These are phyloP conservation scores for Oscheius sp. DNA, from an alignment of 2,888 invertebrate genomes.

Conservation along the genomic window DNA sequence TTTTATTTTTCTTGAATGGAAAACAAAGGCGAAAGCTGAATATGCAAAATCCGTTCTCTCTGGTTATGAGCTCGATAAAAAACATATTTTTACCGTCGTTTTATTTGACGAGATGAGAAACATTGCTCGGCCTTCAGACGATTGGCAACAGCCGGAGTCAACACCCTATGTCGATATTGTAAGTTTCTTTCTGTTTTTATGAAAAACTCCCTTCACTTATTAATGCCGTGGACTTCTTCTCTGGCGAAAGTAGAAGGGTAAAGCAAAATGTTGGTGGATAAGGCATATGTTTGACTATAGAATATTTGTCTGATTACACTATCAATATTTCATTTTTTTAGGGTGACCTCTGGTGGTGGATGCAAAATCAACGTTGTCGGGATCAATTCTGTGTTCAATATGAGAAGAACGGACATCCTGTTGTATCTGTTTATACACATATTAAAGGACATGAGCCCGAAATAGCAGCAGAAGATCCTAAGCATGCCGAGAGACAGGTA, in stretches of 20 bases:
- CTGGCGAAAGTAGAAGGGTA: neutral
- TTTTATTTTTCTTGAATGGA: constrained; percentile 64
- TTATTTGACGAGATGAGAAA: constrained; percentile 84
- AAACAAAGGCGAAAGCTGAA: constrained; percentile 69
- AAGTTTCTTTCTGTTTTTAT: constrained; percentile 16
- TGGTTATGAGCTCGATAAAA: constrained; percentile 92
- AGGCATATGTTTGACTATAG: constrained; percentile 13
- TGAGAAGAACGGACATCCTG: constrained; percentile 77
- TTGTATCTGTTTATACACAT: constrained; percentile 50
- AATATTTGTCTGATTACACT: constrained; percentile 5
- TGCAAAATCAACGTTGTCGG: constrained; percentile 91
- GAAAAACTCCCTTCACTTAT: neutral
- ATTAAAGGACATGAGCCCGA: constrained; percentile 58
- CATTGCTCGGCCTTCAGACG: constrained; percentile 86
- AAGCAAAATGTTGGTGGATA: neutral
- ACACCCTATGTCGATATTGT: constrained; percentile 82
- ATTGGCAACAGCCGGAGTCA: constrained; percentile 90
- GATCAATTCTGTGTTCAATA: constrained; percentile 93
- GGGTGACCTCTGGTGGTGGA: constrained; percentile 89
- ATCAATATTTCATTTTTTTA: constrained; percentile 70
- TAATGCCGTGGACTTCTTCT: neutral
- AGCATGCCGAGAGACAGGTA: constrained; percentile 42
- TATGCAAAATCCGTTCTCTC: constrained; percentile 88
- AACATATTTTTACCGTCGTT: constrained; percentile 89
- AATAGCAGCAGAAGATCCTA: constrained; percentile 40